Conservation (phyloP, 2,888 invertebrate species). For the Micoletzkya japonica region DNA sequence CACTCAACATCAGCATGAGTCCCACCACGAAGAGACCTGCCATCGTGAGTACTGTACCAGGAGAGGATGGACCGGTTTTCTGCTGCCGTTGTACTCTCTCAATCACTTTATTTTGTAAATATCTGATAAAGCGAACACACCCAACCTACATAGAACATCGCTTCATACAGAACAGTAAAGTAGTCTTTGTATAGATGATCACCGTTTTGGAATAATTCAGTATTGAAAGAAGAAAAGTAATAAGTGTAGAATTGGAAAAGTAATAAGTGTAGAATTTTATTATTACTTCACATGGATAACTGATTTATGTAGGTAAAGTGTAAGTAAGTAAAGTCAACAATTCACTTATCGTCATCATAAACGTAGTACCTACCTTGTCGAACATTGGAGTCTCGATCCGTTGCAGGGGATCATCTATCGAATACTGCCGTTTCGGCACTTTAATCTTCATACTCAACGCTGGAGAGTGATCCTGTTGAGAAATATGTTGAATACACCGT, state of each 20-base stretch:
- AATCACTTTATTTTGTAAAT: slow-evolving; percentile 35
- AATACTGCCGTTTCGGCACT: slow-evolving; percentile 51
- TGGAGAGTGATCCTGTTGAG: slow-evolving; percentile 52
- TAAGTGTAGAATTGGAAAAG: too few species aligned
- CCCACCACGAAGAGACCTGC: slow-evolving; percentile 62
- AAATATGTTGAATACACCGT: not conserved
- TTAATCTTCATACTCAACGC: slow-evolving; percentile 49
- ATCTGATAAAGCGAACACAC: too few species aligned
- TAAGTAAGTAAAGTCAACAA: too few species aligned
- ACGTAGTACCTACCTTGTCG: slow-evolving; percentile 43
- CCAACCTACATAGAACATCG: too few species aligned
- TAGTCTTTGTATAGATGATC: too few species aligned
- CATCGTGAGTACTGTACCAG: slow-evolving; percentile 58
- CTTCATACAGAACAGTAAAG: too few species aligned
- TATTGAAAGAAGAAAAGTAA: too few species aligned
- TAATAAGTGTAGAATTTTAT: too few species aligned
- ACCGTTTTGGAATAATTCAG: too few species aligned
- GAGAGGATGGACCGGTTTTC: slow-evolving; percentile 61
- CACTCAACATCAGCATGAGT: slow-evolving; percentile 54
- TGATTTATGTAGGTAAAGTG: too few species aligned
- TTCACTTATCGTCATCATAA: not conserved
- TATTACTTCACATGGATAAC: too few species aligned
- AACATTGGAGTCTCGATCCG: slow-evolving; percentile 56
- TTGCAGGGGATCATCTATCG: slow-evolving; percentile 52
- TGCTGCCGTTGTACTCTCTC: slow-evolving; percentile 44